phyloP scores from a whole-genome alignment of 2,888 invertebrate species.

The Sarcophaga variegata region DNA sequence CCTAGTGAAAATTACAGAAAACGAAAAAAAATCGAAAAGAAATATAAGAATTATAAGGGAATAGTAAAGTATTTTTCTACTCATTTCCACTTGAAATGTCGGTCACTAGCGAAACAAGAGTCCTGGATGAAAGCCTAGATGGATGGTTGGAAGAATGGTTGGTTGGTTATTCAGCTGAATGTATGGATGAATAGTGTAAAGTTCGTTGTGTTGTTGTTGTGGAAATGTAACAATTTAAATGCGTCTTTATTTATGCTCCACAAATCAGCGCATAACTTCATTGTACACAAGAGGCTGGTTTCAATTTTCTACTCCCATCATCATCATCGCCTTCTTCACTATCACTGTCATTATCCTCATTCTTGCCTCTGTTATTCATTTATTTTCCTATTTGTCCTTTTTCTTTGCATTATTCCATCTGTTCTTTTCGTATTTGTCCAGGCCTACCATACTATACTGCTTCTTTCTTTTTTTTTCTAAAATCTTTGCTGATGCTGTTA shows the following conservation, averaged over 20 bases:
- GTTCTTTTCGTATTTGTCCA: conserved; percentile 24
- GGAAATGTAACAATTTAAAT: conserved; percentile 64
- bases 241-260: conserved; percentile 67
- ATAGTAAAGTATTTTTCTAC: conserved; percentile 65
- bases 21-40: conserved; percentile 1
- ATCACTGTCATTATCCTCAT: neutral
- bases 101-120: conserved; percentile 70
- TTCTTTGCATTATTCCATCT: neutral
- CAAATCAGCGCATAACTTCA: conserved; percentile 67
- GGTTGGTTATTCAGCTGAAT: conserved; percentile 9
- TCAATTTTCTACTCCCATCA: conserved; percentile 39
- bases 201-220: conserved; percentile 40
- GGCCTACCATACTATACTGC: neutral
- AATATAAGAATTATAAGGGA: conserved; percentile 49
- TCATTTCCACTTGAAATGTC: conserved; percentile 70
- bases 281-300: conserved; percentile 59
- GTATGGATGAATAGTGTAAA: conserved; percentile 45
- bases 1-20: conserved; percentile 30
- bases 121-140: conserved; percentile 56
- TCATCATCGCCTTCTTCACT: neutral
- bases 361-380: neutral
- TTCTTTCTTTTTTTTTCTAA: neutral
- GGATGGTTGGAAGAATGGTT: conserved; percentile 4
- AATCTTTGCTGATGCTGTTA: conserved; percentile 34
- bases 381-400: neutral